Evolutionary conservation across 1,140 invertebrate genomes (phyloP).

Genomic region (Ganaspis sp.): DNA sequence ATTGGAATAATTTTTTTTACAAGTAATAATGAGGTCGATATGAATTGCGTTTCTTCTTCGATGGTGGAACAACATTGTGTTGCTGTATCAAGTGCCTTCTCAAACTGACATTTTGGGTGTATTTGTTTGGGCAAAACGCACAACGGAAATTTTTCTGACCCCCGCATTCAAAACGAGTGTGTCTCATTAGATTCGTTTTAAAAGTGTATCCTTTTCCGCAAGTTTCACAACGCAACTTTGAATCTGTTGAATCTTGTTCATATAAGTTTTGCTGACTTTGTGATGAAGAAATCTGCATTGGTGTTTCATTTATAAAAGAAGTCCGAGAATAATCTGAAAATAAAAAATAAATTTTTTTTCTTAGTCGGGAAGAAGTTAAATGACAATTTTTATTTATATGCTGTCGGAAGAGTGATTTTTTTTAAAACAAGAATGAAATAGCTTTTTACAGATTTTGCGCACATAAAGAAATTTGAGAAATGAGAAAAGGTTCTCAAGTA

Average conservation of each 20-base stretch:
- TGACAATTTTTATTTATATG: background rate
- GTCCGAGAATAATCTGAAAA: constrained; percentile 10
- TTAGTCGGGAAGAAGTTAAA: background rate
- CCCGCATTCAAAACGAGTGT: constrained; percentile 71
- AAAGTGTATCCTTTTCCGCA: background rate
- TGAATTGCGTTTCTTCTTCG: background rate
- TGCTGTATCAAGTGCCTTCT: constrained; percentile 58
- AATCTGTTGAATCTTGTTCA: background rate
- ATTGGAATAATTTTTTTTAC: no score
- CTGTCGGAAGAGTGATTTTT: no score
- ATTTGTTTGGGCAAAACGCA: constrained; percentile 64
- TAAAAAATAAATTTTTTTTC: background rate
- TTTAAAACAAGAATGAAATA: no score
- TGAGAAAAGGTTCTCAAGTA: no score
- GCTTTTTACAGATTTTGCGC: no score
- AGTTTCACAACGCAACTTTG: background rate
- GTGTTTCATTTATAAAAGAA: background rate
- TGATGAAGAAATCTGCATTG: background rate
- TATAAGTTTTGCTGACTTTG: background rate
- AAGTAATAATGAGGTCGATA: no score
- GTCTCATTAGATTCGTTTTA: constrained; percentile 61
- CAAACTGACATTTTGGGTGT: constrained; percentile 71
- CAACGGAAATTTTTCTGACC: constrained; percentile 67
- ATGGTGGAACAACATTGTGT: constrained; percentile 42
- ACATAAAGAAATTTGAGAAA: no score